Conservation (phyloP, 2,113 vertebrate species). For the Suricata suricatta region DNA sequence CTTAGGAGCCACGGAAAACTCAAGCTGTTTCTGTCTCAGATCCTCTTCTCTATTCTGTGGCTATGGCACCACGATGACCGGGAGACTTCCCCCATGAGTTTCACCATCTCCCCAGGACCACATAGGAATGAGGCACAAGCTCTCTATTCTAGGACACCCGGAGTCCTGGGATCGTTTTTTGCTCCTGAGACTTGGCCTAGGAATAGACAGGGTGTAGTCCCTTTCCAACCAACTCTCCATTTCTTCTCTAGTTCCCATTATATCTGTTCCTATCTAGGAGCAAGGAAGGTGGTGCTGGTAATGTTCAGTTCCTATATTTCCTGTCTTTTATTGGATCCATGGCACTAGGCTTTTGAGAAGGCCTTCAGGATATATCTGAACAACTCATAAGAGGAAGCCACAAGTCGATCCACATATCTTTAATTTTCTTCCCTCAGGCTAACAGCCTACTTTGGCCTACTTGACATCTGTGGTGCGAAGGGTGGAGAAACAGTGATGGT, state of each 20-base stretch:
- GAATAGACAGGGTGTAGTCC: background rate
- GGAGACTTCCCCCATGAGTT: background rate
- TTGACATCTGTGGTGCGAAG: constrained; percentile 88
- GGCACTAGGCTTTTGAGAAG: background rate
- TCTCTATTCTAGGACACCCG: background rate
- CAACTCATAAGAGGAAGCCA: background rate
- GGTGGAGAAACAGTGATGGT: constrained; percentile 91
- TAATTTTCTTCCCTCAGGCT: constrained; percentile 82
- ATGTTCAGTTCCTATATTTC: background rate
- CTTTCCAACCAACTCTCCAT: background rate
- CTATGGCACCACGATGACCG: background rate
- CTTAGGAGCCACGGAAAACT: background rate
- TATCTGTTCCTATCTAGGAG: background rate
- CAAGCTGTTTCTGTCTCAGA: background rate
- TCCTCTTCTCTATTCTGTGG: background rate
- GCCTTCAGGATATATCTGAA: background rate
- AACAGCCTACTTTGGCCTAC: constrained; percentile 91
- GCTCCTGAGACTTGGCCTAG: background rate
- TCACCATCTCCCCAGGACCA: background rate
- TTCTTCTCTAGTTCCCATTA: background rate
- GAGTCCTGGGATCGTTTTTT: background rate
- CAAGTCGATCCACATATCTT: background rate
- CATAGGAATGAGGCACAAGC: background rate
- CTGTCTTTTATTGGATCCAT: background rate
- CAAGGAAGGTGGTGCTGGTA: background rate